Evolutionary conservation across 2,888 invertebrate genomes (phyloP).

Genomic region (Troides oblongomaculatus): DNA sequence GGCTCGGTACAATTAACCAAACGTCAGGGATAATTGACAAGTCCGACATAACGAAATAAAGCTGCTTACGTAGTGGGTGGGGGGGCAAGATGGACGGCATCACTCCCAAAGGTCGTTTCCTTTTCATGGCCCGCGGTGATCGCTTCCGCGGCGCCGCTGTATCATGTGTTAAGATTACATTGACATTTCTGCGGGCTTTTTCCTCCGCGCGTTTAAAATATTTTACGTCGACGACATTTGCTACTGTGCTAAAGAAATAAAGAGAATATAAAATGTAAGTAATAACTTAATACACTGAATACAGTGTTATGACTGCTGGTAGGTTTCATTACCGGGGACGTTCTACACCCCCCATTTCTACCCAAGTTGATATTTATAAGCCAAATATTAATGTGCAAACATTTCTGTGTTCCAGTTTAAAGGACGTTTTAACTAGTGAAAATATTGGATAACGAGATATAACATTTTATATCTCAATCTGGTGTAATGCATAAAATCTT

Average conservation of each 20-base stretch:
- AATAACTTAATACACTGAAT: too few relatives aligned
- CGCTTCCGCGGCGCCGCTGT: slow-evolving; percentile 18
- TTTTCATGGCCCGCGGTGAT: slow-evolving; percentile 12
- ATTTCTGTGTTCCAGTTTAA: too few relatives aligned
- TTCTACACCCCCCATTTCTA: too few relatives aligned
- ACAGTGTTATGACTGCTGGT: too few relatives aligned
- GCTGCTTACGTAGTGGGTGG: slow-evolving; percentile 5
- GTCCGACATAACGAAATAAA: slow-evolving; percentile 17
- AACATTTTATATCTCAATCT: too few relatives aligned
- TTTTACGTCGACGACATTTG: not conserved
- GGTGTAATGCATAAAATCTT: too few relatives aligned
- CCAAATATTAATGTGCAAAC: too few relatives aligned
- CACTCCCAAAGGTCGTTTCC: slow-evolving; percentile 21
- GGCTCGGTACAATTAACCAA: slow-evolving; percentile 14
- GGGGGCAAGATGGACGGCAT: slow-evolving; percentile 5
- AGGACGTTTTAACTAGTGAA: too few relatives aligned
- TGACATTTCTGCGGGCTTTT: slow-evolving; percentile 20
- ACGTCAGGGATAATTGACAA: slow-evolving; percentile 25
- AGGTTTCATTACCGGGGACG: too few relatives aligned
- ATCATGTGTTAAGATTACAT: slow-evolving; percentile 21
- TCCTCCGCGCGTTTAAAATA: not conserved
- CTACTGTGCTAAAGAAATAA: not conserved
- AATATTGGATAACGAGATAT: too few relatives aligned
- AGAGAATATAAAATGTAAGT: too few relatives aligned
- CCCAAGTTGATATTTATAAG: too few relatives aligned